Evolutionary conservation across 2,888 invertebrate species (phyloP).

Genomic region (Mesodorylaimus sp.): DNA sequence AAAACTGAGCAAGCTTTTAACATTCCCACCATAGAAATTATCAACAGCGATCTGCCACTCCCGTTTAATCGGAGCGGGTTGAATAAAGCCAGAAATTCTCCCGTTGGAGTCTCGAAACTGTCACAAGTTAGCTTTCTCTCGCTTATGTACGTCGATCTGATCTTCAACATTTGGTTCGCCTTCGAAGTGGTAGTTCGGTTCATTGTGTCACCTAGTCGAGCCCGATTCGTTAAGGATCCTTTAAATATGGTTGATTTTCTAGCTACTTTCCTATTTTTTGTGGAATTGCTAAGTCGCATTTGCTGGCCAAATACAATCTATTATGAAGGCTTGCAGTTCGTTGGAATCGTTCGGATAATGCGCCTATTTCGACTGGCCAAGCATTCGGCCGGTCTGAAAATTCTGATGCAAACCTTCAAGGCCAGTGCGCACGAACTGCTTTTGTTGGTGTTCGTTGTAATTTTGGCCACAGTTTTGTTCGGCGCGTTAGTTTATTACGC

Average conservation of each 20-base stretch:
- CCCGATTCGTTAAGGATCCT: constrained; percentile 44
- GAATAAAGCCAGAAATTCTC: background rate
- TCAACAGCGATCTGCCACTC: background rate
- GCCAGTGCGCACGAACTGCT: constrained; percentile 92
- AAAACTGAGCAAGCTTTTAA: constrained; percentile 90
- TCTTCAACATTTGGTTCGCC: constrained; percentile 87
- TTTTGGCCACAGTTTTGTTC: constrained; percentile 91
- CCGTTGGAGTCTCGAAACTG: constrained; percentile 29
- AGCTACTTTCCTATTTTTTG: constrained; percentile 77
- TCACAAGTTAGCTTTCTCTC: constrained; percentile 40
- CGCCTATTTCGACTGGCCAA: constrained; percentile 66
- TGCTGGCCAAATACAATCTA: constrained; percentile 1
- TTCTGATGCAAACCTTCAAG: constrained; percentile 83
- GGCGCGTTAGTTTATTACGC: constrained; percentile 95
- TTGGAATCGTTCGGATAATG: constrained; percentile 76
- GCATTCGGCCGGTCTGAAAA: constrained; percentile 89
- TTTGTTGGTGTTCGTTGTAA: constrained; percentile 85
- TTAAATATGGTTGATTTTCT: constrained; percentile 81
- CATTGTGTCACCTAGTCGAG: constrained; percentile 56
- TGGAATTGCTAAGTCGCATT: constrained; percentile 45
- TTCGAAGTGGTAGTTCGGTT: constrained; percentile 69
- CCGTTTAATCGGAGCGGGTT: background rate
- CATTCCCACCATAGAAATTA: constrained; percentile 40
- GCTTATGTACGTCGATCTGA: constrained; percentile 71
- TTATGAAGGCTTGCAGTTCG: constrained; percentile 62